Percentiles rank a stretch among this genome's conserved stretches.
These are phyloP conservation scores for Helicoverpa assulta DNA, from an alignment of 2,888 invertebrate genomes.

Conservation along the genomic window DNA sequence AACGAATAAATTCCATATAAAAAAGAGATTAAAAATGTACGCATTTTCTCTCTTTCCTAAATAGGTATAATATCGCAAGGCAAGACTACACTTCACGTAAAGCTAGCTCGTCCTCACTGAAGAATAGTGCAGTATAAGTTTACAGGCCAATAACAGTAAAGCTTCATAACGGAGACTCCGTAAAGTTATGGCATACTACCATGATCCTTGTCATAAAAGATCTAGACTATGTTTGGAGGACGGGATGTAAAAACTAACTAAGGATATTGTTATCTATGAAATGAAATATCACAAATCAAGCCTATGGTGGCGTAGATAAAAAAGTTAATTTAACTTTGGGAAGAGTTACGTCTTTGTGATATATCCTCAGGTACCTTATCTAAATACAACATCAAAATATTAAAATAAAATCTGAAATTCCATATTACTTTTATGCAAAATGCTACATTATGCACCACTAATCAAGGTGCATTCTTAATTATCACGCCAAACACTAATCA, in stretches of 20 bases:
- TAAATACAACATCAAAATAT: no score
- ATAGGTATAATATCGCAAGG: not conserved
- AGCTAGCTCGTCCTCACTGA: not conserved
- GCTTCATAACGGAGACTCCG: slow-evolving; percentile 11
- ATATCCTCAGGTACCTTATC: no score
- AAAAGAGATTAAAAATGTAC: no score
- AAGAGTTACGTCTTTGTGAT: no score
- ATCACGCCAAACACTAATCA: slow-evolving; percentile 1
- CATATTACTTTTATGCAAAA: not conserved
- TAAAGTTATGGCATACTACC: slow-evolving; percentile 14
- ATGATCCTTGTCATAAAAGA: slow-evolving; percentile 7
- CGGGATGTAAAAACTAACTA: no score
- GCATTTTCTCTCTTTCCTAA: not conserved
- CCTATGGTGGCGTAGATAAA: no score
- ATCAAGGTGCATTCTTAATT: not conserved
- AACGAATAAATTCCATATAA: no score
- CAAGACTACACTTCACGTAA: not conserved
- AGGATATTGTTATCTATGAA: no score
- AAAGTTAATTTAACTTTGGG: no score
- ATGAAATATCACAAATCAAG: no score
- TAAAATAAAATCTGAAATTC: no score
- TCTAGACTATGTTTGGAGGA: not conserved
- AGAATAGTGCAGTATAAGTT: slow-evolving; percentile 18
- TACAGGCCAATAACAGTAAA: slow-evolving; percentile 31
- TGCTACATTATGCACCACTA: not conserved